phyloP scores from a whole-genome alignment of 2,113 vertebrate species.

The Morone chrysops region DNA sequence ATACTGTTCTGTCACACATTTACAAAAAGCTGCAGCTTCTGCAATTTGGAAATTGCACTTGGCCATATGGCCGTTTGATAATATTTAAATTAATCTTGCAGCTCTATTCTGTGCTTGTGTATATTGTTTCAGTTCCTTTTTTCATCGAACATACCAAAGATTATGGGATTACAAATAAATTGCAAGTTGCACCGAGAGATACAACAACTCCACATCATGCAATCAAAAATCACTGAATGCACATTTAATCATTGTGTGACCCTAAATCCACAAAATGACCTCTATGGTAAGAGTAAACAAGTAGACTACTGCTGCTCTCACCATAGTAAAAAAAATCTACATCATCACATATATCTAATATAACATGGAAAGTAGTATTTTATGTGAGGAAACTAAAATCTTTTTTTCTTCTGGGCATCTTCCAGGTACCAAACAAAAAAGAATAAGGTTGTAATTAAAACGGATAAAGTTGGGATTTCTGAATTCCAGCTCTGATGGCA shows the following conservation, averaged over 20 bases:
- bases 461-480: not conserved
- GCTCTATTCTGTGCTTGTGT: not conserved
- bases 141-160: not conserved
- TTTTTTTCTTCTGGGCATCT: not conserved
- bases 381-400: slow-evolving; percentile 7
- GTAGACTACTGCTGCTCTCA: not conserved
- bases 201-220: not conserved
- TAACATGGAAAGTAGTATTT: not conserved
- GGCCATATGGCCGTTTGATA: too few relatives aligned
- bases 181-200: not conserved
- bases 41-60: too few relatives aligned
- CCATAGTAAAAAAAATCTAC: not conserved
- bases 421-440: not conserved
- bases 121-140: not conserved
- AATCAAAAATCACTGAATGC: not conserved
- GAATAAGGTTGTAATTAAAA: slow-evolving; percentile 10
- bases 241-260: not conserved
- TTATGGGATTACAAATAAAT: not conserved
- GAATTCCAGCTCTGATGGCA: slow-evolving; percentile 8
- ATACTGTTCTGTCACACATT: too few relatives aligned
- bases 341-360: not conserved
- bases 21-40: too few relatives aligned
- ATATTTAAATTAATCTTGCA: too few relatives aligned
- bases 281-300: not conserved
- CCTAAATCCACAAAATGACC: not conserved